phyloP scores from a whole-genome alignment of 1,140 invertebrate species.

The Prorops nasuta region DNA sequence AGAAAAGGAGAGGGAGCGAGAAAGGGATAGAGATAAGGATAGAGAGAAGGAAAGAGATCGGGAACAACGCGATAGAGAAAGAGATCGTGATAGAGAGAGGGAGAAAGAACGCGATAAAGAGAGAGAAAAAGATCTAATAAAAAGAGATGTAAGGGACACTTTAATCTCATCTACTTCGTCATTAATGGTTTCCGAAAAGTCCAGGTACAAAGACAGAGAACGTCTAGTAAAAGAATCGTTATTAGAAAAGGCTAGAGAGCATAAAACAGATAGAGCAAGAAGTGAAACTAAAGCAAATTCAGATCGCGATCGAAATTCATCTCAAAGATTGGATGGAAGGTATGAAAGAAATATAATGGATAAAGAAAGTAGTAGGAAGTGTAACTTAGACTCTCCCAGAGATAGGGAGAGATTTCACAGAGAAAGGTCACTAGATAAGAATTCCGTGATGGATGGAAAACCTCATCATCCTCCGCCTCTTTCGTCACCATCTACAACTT shows the following conservation, averaged over 20 bases:
- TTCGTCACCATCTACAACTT: background rate
- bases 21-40: slow-evolving; percentile 29
- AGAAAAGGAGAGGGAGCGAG: background rate
- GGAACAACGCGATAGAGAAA: slow-evolving; percentile 25
- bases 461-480: slow-evolving; percentile 11
- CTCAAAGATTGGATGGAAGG: slow-evolving; percentile 39
- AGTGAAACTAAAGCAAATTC: slow-evolving; percentile 37
- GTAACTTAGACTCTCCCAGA: slow-evolving; percentile 30
- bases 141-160: slow-evolving; percentile 20
- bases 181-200: slow-evolving; percentile 28
- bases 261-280: slow-evolving; percentile 47
- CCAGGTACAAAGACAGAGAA: slow-evolving; percentile 45
- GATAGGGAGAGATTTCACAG: slow-evolving; percentile 39
- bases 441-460: slow-evolving; percentile 33
- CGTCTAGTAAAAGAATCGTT: slow-evolving; percentile 28
- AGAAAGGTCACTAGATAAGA: slow-evolving; percentile 40
- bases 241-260: slow-evolving; percentile 38
- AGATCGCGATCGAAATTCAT: slow-evolving; percentile 39
- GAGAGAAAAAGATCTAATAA: slow-evolving; percentile 25
- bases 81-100: slow-evolving; percentile 30
- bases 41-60: slow-evolving; percentile 29
- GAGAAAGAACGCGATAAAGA: slow-evolving; percentile 31
- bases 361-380: slow-evolving; percentile 36
- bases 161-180: slow-evolving; percentile 15
- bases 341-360: slow-evolving; percentile 38